Percentiles rank a stretch among this genome's conserved stretches.
phyloP scores from a whole-genome alignment of 64 coral and sea anemone species.

The Pocillopora verrucosa region DNA sequence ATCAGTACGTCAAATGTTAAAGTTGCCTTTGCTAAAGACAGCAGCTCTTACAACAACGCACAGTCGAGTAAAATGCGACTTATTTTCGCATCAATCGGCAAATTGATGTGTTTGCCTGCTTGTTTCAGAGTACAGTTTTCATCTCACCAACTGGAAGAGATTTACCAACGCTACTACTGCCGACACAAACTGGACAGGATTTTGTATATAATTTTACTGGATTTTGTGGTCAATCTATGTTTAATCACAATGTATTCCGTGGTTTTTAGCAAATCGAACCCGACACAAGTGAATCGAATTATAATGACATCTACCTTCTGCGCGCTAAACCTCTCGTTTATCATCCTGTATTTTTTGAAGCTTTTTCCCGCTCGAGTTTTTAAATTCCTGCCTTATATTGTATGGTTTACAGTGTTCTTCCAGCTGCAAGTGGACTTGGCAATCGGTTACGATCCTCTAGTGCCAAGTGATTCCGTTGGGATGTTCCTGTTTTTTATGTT shows the following conservation, averaged over 20 bases:
- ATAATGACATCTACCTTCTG: constrained; percentile 73
- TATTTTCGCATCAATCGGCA: not conserved
- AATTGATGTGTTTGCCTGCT: constrained; percentile 50
- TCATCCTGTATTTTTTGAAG: constrained; percentile 60
- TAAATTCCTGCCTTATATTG: constrained; percentile 64
- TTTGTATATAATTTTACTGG: constrained; percentile 76
- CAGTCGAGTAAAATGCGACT: constrained; percentile 31
- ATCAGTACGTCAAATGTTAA: constrained; percentile 90
- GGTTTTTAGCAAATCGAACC: constrained; percentile 44
- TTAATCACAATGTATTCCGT: constrained; percentile 74
- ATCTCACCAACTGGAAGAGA: constrained; percentile 79
- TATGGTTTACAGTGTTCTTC: constrained; percentile 80
- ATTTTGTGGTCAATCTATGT: constrained; percentile 78
- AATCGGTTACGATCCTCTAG: constrained; percentile 79
- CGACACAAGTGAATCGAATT: constrained; percentile 66
- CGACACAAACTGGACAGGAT: constrained; percentile 84
- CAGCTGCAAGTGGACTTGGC: constrained; percentile 71
- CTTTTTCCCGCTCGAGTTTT: constrained; percentile 56
- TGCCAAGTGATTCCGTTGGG: constrained; percentile 88
- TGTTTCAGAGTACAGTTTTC: constrained; percentile 81
- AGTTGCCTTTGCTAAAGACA: constrained; percentile 68
- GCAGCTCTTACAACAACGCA: constrained; percentile 39
- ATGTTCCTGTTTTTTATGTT: constrained; percentile 93
- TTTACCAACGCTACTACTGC: constrained; percentile 85
- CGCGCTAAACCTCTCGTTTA: constrained; percentile 53